These are phyloP conservation scores for Drosophila leontia DNA, from an alignment of 1,140 invertebrate genomes.

Conservation along the genomic window DNA sequence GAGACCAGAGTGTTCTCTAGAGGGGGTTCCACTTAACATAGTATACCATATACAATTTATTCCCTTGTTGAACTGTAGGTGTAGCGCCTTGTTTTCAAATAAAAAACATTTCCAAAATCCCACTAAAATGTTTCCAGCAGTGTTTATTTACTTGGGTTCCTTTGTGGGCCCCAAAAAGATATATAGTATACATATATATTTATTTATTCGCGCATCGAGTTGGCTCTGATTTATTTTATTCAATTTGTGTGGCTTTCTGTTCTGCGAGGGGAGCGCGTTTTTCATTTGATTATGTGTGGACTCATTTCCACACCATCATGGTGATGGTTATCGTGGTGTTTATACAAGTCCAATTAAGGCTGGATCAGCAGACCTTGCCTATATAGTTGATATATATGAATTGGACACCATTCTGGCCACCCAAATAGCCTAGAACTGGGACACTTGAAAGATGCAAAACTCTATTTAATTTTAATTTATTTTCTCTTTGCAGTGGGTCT, in stretches of 20 bases:
- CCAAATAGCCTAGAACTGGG: conserved; percentile 16
- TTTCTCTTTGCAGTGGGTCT: conserved; percentile 88
- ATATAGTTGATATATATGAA: conserved; percentile 32
- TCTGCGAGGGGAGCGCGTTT: conserved; percentile 27
- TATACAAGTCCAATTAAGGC: conserved; percentile 71
- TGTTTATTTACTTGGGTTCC: conserved; percentile 26
- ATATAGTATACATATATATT: conserved; percentile 25
- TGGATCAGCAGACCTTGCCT: conserved; percentile 68
- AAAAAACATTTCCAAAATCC: conserved; percentile 35
- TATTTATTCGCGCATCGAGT: conserved; percentile 58
- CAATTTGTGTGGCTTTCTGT: conserved; percentile 47
- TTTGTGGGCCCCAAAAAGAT: conserved; percentile 40
- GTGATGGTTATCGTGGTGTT: conserved; percentile 52
- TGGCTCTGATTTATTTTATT: conserved; percentile 62
- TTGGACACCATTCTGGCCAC: conserved; percentile 52
- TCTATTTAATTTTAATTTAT: background rate
- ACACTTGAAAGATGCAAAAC: background rate
- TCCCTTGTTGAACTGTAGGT: background rate
- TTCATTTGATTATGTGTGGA: conserved; percentile 41
- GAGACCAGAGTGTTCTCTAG: conserved; percentile 6
- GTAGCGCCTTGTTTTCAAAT: conserved; percentile 30
- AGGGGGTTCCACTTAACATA: conserved; percentile 14
- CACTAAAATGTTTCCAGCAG: conserved; percentile 40
- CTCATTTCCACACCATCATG: conserved; percentile 46
- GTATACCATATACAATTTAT: background rate